phyloP scores from a whole-genome alignment of 2,888 invertebrate species.

The Lithophane semibrunnea region DNA sequence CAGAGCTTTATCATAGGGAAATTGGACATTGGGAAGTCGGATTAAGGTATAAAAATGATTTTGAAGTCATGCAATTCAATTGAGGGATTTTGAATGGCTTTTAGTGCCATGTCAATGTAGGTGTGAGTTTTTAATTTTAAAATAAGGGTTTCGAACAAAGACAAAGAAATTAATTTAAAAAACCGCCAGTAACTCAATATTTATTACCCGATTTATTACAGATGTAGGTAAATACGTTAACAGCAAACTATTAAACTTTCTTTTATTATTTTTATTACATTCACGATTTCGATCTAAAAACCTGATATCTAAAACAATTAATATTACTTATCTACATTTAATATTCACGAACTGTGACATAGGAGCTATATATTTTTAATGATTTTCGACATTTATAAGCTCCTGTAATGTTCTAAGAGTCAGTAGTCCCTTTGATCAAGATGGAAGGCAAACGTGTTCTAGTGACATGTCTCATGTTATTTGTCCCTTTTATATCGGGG shows the following conservation, averaged over 20 bases:
- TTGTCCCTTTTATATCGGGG: background rate
- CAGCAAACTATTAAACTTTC: background rate
- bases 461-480: background rate
- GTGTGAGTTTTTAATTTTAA: no score
- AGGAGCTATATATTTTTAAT: background rate
- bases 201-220: background rate
- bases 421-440: conserved; percentile 14
- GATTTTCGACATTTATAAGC: conserved; percentile 25
- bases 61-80: no score
- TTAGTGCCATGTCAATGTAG: no score
- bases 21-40: conserved; percentile 1
- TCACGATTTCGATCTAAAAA: conserved; percentile 25
- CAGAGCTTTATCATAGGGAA: conserved; percentile 19
- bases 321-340: conserved; percentile 24
- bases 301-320: background rate
- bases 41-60: no score
- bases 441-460: conserved; percentile 9
- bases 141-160: background rate
- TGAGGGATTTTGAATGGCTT: no score
- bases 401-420: background rate
- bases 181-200: background rate
- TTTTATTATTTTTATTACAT: background rate
- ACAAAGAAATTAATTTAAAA: background rate
- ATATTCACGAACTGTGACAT: conserved; percentile 11
- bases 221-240: background rate